Conservation (phyloP, 2,113 vertebrate species). For the Pandion haliaetus region DNA sequence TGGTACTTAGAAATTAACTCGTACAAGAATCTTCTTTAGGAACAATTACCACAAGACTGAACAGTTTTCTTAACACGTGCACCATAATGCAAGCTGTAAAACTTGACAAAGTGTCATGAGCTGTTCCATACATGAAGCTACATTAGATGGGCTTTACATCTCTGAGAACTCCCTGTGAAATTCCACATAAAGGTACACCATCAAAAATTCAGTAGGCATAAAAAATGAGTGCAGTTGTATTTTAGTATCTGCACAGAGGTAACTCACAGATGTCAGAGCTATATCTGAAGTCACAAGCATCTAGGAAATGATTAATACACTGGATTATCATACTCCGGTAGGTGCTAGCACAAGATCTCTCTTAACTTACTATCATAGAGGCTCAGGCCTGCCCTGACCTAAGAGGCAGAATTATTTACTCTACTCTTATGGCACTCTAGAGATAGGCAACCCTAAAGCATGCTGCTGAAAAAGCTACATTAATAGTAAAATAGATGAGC, state of each 20-base stretch:
- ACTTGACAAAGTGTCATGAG: neutral
- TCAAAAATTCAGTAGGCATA: neutral
- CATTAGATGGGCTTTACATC: neutral
- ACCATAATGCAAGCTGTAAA: neutral
- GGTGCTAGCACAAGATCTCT: neutral
- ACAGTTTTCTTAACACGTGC: neutral
- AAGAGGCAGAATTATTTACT: neutral
- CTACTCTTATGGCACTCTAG: neutral
- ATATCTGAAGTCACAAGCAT: neutral
- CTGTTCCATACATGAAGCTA: neutral
- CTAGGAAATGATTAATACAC: neutral
- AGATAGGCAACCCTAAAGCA: neutral
- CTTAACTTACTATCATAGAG: neutral
- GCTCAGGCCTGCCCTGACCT: neutral
- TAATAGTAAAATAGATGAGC: neutral
- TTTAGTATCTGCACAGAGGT: neutral
- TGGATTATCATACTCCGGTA: neutral
- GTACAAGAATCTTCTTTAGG: neutral
- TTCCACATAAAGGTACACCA: neutral
- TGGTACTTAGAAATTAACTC: neutral
- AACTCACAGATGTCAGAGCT: neutral
- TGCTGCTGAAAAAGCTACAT: neutral
- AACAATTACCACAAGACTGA: neutral
- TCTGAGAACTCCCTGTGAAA: neutral
- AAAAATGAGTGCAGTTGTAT: fast-evolving